A percentile compares a stretch with the other conserved stretches of the same genome.
Evolutionary conservation across 2,797 vertebrate genomes (phyloP).

Genomic region (Lutjanus argentimaculatus): DNA sequence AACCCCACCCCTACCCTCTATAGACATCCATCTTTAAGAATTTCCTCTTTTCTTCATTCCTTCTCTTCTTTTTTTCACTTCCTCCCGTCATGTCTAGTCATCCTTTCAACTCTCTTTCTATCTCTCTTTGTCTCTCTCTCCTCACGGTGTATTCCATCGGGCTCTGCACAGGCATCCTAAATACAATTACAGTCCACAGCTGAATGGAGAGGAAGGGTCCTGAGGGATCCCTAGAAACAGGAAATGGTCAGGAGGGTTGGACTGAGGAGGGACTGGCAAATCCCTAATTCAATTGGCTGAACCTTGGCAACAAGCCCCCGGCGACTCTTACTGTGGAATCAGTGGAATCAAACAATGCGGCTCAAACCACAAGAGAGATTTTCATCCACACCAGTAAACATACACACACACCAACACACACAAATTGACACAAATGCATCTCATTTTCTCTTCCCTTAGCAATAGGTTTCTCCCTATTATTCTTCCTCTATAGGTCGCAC

Average conservation of each 20-base stretch:
- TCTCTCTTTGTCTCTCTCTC: conserved; percentile 46
- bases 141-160: conserved; percentile 68
- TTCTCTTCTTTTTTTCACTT: conserved; percentile 31
- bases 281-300: conserved; percentile 89
- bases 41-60: conserved; percentile 36
- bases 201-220: conserved; percentile 81
- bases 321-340: conserved; percentile 86
- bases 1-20: conserved; percentile 15
- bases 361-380: conserved; percentile 81
- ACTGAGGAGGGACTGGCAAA: conserved; percentile 82
- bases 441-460: conserved; percentile 51
- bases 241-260: conserved; percentile 84
- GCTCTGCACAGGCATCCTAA: conserved; percentile 79
- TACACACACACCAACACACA: conserved; percentile 48
- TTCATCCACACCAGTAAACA: conserved; percentile 62
- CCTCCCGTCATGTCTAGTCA: conserved; percentile 55
- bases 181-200: conserved; percentile 85
- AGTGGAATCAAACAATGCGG: conserved; percentile 85
- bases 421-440: conserved; percentile 68
- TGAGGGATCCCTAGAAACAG: conserved; percentile 78
- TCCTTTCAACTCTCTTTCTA: conserved; percentile 46
- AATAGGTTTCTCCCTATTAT: conserved; percentile 8
- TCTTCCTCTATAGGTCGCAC: conserved; percentile 9
- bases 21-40: conserved; percentile 55
- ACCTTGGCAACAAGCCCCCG: conserved; percentile 85